Evolutionary conservation across 1,140 invertebrate genomes (phyloP), one percentile per base, ranked within the genome.

Genomic region (Panagrolaimus sp.): DNA sequence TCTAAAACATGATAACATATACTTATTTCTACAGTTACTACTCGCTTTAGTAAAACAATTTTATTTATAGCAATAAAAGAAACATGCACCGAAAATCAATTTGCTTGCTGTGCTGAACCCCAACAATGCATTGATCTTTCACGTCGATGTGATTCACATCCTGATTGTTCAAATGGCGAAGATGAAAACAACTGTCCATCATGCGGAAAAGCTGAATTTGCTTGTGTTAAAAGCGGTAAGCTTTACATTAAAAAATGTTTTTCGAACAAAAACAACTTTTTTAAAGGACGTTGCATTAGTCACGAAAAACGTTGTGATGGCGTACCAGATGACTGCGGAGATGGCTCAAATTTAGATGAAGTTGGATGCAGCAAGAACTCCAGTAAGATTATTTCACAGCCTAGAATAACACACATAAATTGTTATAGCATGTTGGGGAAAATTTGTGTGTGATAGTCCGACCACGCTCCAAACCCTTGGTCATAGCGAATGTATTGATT

Each of bases 401-500:
- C 20, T 23, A 25, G 7, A 38, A 38, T 7, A 4, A 38, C 31
- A 38, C 31, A 4, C 51, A 23, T 9, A 23, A 53, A 9, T 46
- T 74, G n/a, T n/a, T 72, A 44, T 43, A 74, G 71, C 72, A 8
- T 73, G 72, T 45, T 74, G 72, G 72, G 72, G 72, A 5, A 73
- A 73, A 63, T 73, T 73, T 48, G 72, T 74, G 20, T 73, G 72
- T 42, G 72, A 73, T 53, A 67, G 64, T 62, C 51, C 63, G 5
- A 51, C 43, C 5, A 67, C 72, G 11, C 23, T 73, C 1, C 13
- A 14, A 13, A 38, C 20, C 16, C 38, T 46, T 4, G 72, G 72
- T 9, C 72, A 73, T 31, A 44, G 45, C 9, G 51, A 44, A 16
- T 73, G 72, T 38, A 57, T 73, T 44, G 72, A 74, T 42, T 44